Base-by-base conservation (phyloP, 1,140 invertebrate species). In the Scaptomyza montana region DNA sequence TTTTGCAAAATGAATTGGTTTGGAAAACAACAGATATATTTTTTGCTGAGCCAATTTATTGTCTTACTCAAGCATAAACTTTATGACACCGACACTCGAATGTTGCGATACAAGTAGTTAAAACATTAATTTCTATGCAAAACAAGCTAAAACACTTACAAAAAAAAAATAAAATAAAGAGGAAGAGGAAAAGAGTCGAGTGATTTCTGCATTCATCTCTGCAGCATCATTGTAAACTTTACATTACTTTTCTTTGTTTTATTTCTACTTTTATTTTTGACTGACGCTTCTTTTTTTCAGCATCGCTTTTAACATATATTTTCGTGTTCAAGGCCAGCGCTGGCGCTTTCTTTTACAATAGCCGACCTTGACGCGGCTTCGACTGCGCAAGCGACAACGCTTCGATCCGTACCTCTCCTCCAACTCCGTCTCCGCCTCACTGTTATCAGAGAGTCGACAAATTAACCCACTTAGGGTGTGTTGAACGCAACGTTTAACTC, bases 341-440 rank as follows among this genome's bases (percentile, higher is more conserved):
- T 89, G 80, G 67, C 84, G 84, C 84, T 89, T 89, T 89, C 84
- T 89, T 89, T 89, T 89, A 89, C 80, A 89, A 89, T 89, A 89
- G 84, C 70, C 84, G 84, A 89, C 84, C 84, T 89, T 89, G 84
- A 89, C 51, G 78, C 74, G 33, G 69, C 47, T 43, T 57, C 77
- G 74, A 70, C 80, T 80, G 47, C 46, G 64, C 55, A 50, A 67
- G 54, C 45, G 55, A 12, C 45, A 30, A 21, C 55, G 50, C n/a
- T 50, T 62, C n/a, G 33, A 45, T 36, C 39, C 51, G 8, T 7
- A 25, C 2, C 41, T 43, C n/a, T 43, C 50, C 12, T 13, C 13
- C 36, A 16, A n/a, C n/a, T 9, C 25, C 19, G 8, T 7, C 8
- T 33, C 13, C 13, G 30, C 46, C 10, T 55, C 69, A 62, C 57